These are phyloP conservation scores for Caerostris extrusa DNA, from an alignment of 1,140 invertebrate species.

Conservation along the genomic window DNA sequence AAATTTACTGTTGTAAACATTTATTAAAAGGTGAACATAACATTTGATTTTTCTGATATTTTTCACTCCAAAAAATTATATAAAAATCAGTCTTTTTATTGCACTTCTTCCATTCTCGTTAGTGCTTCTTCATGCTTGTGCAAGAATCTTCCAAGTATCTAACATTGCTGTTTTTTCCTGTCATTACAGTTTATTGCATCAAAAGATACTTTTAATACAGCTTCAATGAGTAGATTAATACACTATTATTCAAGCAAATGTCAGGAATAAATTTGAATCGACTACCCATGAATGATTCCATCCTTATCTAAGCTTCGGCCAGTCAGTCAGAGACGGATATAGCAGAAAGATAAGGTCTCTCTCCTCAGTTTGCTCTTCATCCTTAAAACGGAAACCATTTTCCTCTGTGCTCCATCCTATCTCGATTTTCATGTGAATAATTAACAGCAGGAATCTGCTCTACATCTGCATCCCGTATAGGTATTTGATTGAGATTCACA, in stretches of 20 bases:
- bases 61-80: no score
- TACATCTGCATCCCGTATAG: constrained; percentile 25
- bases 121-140: no score
- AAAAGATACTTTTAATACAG: background rate
- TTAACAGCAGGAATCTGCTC: constrained; percentile 11
- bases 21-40: no score
- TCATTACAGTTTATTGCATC: background rate
- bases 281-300: background rate
- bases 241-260: background rate
- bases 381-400: constrained; percentile 49
- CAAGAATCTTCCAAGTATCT: no score
- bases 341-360: background rate
- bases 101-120: no score
- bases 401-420: background rate
- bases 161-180: no score
- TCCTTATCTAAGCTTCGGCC: background rate
- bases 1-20: no score
- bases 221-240: background rate
- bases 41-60: no score
- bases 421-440: constrained; percentile 33
- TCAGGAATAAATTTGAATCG: background rate
- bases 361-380: constrained; percentile 2
- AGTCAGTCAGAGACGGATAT: background rate
- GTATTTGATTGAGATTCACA: background rate
- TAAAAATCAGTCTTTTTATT: no score